Evolutionary conservation across 2,888 invertebrate species (phyloP), one percentile per base, ranked within the genome.

Genomic region (Alcis repandata): DNA sequence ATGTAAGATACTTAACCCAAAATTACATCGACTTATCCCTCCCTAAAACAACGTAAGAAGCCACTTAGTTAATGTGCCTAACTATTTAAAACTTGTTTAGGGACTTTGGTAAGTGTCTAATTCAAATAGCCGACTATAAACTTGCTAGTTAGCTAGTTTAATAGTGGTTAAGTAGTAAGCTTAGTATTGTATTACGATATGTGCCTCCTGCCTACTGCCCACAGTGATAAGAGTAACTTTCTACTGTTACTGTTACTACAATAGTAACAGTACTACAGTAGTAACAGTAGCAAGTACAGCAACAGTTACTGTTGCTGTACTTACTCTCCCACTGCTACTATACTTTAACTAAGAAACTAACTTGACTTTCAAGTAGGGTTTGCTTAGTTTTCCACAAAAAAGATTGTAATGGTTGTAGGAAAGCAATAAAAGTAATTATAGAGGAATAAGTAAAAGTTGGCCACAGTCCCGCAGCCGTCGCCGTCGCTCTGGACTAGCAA

Each of bases 351-450:
- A 38, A 13, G 15, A 40, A n/a, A n/a, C 13, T n/a, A 19, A 51
- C 8, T 13, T 43, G 17, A 38, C 19, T 41, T 60, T 48, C 41
- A 52, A 64, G 40, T 56, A 22, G 15, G 20, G 46, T 56, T 59
- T 43, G 48, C 48, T 36, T 63, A 60, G 43, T 43, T 69, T 63
- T 59, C 19, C 20, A 54, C 58, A 68, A 70, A 77, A 62, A 78
- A 72, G 72, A 80, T 81, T 83, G 76, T 82, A 82, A 68, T 68
- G 67, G 59, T 69, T 61, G 68, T 68, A 54, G 63, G 59, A 82
- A 82, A 86, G 88, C 80, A 87, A 87, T 89, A 89, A 89, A 89
- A 87, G 89, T 87, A 85, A 88, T 89, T 89, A 89, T 80, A 83
- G 82, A 78, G 78, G 84, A 85, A 87, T 86, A 88, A 88, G 89